phyloP scores from a whole-genome alignment of 1,140 invertebrate species.

The Lordiphosa collinella region DNA sequence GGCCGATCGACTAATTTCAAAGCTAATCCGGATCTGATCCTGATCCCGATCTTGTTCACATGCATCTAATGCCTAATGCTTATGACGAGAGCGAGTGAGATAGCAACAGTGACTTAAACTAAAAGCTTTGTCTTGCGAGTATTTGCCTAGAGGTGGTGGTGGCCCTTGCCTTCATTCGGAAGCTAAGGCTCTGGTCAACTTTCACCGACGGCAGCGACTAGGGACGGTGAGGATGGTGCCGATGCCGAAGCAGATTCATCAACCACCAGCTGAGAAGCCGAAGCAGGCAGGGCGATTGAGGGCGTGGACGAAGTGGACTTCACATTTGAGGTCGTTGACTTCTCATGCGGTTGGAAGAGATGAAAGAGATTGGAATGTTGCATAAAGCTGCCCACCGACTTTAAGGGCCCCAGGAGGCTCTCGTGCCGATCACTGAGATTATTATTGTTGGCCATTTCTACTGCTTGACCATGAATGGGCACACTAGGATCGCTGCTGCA shows the following conservation, averaged over 20 bases:
- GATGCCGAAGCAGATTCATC: constrained; percentile 23
- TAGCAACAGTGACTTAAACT: constrained; percentile 40
- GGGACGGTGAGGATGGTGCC: constrained; percentile 45
- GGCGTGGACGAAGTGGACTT: constrained; percentile 19
- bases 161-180: not conserved
- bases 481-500: constrained; percentile 42
- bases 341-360: constrained; percentile 59
- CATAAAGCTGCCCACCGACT: constrained; percentile 64
- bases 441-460: constrained; percentile 7
- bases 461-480: constrained; percentile 10
- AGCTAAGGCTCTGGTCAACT: constrained; percentile 49
- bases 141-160: constrained; percentile 49
- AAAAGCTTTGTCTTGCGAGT: constrained; percentile 70
- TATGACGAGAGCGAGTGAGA: constrained; percentile 23
- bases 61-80: constrained; percentile 6
- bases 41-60: constrained; percentile 26
- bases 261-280: constrained; percentile 16
- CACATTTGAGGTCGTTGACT: constrained; percentile 12
- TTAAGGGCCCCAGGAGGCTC: constrained; percentile 64
- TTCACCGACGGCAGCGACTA: constrained; percentile 44
- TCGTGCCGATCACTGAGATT: constrained; percentile 27
- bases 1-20: constrained; percentile 20
- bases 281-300: constrained; percentile 6
- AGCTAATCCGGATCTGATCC: constrained; percentile 36
- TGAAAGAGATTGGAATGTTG: constrained; percentile 79